Conservation (phyloP, 2,888 invertebrate genomes). For the Exephanes ischioxanthus region DNA sequence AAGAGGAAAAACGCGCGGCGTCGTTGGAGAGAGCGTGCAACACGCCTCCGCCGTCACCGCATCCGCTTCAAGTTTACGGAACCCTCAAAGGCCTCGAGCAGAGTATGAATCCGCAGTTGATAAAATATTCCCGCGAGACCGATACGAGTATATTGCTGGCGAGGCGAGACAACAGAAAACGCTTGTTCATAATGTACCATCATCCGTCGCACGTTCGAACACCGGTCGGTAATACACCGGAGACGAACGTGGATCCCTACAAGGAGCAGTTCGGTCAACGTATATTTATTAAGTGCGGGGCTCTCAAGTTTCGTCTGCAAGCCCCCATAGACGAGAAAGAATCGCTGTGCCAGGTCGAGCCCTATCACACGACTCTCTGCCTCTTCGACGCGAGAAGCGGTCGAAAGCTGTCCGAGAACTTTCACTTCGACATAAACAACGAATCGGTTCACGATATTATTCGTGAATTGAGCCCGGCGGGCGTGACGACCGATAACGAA, state of each 20-base stretch:
- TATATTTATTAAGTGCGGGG: constrained; percentile 93
- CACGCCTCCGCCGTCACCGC: constrained; percentile 88
- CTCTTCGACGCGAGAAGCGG: constrained; percentile 96
- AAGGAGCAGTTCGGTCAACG: constrained; percentile 95
- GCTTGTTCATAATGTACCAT: constrained; percentile 91
- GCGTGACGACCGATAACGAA: constrained; percentile 86
- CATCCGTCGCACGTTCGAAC: constrained; percentile 85
- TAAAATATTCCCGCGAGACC: constrained; percentile 96
- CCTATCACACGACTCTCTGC: constrained; percentile 95
- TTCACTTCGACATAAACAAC: constrained; percentile 95
- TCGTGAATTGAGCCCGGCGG: constrained; percentile 86
- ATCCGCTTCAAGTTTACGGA: constrained; percentile 89
- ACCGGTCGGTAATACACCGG: constrained; percentile 80
- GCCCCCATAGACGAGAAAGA: constrained; percentile 92
- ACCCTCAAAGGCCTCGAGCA: constrained; percentile 95
- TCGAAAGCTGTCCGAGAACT: constrained; percentile 96
- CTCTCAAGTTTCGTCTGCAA: constrained; percentile 93
- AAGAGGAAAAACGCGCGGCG: constrained; percentile 91
- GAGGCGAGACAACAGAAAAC: constrained; percentile 92
- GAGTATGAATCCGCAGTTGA: constrained; percentile 96
- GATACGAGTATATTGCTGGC: constrained; percentile 94
- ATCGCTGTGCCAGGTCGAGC: constrained; percentile 94
- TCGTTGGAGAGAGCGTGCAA: constrained; percentile 87
- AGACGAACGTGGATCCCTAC: constrained; percentile 90
- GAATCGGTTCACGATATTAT: constrained; percentile 89